These are phyloP conservation scores for Oscarella lobularis DNA, from an alignment of 37 sponge, comb jelly and placozoan species.

Conservation along the genomic window DNA sequence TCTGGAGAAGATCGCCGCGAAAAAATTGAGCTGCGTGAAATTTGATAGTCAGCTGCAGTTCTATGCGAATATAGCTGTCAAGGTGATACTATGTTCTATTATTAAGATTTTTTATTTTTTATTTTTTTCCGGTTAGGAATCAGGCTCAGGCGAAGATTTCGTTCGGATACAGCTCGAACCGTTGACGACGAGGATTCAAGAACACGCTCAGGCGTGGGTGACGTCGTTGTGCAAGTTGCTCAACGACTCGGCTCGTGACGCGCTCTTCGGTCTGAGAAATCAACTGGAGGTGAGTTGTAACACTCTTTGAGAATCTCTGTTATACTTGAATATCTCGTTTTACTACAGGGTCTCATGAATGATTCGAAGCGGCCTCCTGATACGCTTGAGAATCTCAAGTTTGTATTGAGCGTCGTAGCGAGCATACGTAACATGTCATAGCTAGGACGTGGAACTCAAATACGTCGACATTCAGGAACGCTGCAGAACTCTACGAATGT, in stretches of 20 bases:
- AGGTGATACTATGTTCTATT: conserved; percentile 37
- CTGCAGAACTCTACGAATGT: conserved; percentile 88
- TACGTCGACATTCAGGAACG: conserved; percentile 76
- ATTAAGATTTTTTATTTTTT: conserved; percentile 32
- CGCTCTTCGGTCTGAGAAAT: conserved; percentile 34
- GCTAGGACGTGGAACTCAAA: conserved; percentile 76
- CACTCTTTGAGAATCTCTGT: too few species aligned
- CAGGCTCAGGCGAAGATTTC: too few species aligned
- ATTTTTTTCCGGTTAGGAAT: too few species aligned
- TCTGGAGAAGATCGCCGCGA: conserved; percentile 82
- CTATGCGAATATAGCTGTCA: conserved; percentile 40
- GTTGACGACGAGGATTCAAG: conserved; percentile 55
- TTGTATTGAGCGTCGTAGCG: conserved; percentile 87
- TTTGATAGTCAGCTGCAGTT: conserved; percentile 83
- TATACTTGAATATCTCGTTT: too few species aligned
- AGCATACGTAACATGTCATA: conserved; percentile 74
- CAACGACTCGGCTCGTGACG: conserved; percentile 56
- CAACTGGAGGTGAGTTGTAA: too few species aligned
- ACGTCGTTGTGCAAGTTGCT: conserved; percentile 73
- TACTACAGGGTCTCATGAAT: conserved; percentile 40
- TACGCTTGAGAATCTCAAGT: conserved; percentile 83
- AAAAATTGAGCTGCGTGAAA: conserved; percentile 50
- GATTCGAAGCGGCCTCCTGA: conserved; percentile 65
- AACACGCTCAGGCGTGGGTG: conserved; percentile 80
- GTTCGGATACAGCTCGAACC: conserved; percentile 74